Base-by-base conservation (phyloP, 2,888 invertebrate genomes). In the Carterocephalus palaemon region DNA sequence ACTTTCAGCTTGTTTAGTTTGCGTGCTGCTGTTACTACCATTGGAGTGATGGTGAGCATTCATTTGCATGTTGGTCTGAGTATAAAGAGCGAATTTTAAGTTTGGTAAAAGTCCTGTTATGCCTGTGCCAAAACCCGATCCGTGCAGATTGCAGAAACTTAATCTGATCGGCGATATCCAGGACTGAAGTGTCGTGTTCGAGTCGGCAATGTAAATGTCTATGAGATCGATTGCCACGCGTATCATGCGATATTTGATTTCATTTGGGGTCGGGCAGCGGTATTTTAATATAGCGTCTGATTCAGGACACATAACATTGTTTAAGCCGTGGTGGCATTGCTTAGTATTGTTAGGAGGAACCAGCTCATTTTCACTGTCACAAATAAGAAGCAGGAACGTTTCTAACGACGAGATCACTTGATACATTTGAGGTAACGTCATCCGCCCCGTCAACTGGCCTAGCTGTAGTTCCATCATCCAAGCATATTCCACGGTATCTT, bases 401-500 rank as follows among this genome's bases (percentile, higher is more conserved):
- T 99, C 98, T 39, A 98, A 74, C 1, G 95, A 93, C 12, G 95
- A 94, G 7, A 95, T 89, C 4, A 98, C 89, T 65, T 96, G 95
- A 66, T 95, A 94, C 0, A 98, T 70, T 88, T 93, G 98, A 0
- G 97, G 95, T 15, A 95, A 88, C 0, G 97, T 96, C 32, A 99
- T 84, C 65, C 96, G 93, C 0, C 98, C 98, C 15, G 94, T 95
- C 8, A 99, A 79, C 73, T 98, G 97, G 0, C 99, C 99, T 28
- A 99, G 77, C 59, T 97, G 96, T 2, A 97, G 90, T 75, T 99
- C 99, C 60, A 99, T 91, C 60, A 98, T 88, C 99, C 99, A 99
- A 0, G 95, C 96, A 72, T 99, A 99, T 72, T 99, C 99, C 9
- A 99, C 80, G 0, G 98, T 98, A 62, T 98, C 98, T 73, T 97